These are phyloP conservation scores for Oriolus oriolus DNA, from an alignment of 2,113 vertebrate genomes.

Conservation along the genomic window DNA sequence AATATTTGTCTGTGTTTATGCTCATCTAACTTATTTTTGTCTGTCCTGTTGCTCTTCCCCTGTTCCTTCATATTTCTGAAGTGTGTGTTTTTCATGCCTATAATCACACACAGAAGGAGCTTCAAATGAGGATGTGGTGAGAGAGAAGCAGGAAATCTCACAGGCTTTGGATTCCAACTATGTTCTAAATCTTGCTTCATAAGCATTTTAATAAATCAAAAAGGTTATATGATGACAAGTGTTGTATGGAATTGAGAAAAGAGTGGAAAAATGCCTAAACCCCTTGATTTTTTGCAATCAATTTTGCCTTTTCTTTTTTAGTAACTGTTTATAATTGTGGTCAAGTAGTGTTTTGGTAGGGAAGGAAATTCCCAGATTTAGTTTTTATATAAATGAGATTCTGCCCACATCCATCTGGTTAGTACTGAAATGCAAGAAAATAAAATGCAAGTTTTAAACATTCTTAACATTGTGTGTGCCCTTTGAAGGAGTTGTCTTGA, in stretches of 20 bases:
- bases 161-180: background rate
- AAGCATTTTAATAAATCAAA: conserved; percentile 11
- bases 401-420: background rate
- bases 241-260: background rate
- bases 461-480: background rate
- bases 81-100: background rate
- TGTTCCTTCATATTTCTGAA: background rate
- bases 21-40: conserved; percentile 1
- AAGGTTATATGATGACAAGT: background rate
- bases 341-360: background rate
- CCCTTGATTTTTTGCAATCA: background rate
- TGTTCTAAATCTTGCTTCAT: conserved; percentile 5
- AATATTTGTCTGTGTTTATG: background rate
- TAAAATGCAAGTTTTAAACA: background rate
- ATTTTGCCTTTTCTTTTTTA: background rate
- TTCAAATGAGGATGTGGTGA: conserved; percentile 43
- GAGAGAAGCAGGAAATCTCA: conserved; percentile 4
- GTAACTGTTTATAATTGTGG: background rate
- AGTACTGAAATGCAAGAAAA: background rate
- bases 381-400: background rate
- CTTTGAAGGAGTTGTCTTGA: background rate
- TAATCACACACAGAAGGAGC: conserved; percentile 18
- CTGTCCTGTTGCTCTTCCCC: background rate
- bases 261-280: background rate
- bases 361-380: background rate